Evolutionary conservation across 1,140 invertebrate genomes (phyloP), one percentile per base, ranked within the genome.

Genomic region (Diplogasteroides magnus): DNA sequence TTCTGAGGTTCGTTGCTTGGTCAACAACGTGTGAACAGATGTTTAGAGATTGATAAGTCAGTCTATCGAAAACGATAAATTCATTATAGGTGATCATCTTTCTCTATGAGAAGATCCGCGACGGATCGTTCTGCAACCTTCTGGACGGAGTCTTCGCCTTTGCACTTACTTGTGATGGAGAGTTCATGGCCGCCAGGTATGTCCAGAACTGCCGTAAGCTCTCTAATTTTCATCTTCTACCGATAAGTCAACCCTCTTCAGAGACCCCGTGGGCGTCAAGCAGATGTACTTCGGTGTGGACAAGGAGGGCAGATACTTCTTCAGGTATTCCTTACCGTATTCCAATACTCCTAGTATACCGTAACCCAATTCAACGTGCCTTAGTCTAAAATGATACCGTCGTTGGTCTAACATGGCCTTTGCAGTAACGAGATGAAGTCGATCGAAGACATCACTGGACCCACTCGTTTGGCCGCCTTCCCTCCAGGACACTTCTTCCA

Each of bases 341-440:
- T n/a, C n/a, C n/a, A n/a, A n/a, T n/a, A n/a, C n/a, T n/a, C n/a
- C n/a, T n/a, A n/a, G n/a, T n/a, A n/a, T n/a, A n/a, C n/a, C n/a
- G n/a, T n/a, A n/a, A n/a, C n/a, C n/a, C n/a, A n/a, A n/a, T n/a
- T n/a, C n/a, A n/a, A n/a, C n/a, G n/a, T n/a, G n/a, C n/a, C n/a
- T n/a, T n/a, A n/a, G n/a, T n/a, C 3, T 19, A 29, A 6, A 23
- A 61, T 32, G 2, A 31, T 23, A n/a, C n/a, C n/a, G n/a, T n/a
- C n/a, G 76, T 67, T 74, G 19, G 31, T n/a, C 56, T 28, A 72
- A 61, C 26, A 31, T 68, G 31, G 48, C 27, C 14, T 27, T 63
- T 80, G 25, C 63, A 83, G 81, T 63, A 82, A 78, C 64, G 80
- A 82, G 72, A 81, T 82, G 79, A 82, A 82, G 37, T 74, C 64